Base-by-base conservation (phyloP, 2,113 vertebrate genomes). In the Acrocephalus kingi region DNA sequence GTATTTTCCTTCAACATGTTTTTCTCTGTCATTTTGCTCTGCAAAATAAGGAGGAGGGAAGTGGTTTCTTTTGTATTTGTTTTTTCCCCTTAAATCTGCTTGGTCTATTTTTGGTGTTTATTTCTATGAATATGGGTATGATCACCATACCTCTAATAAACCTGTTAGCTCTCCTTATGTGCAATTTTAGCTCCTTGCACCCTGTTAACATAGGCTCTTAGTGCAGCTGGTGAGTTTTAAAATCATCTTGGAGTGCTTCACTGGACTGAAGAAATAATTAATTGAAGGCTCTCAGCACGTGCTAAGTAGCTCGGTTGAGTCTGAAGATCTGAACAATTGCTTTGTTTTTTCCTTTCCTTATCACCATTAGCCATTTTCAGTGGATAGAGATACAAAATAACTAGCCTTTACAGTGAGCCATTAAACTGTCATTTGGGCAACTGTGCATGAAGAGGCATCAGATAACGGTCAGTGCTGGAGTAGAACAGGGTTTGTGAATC, bases 401-500 rank as follows among this genome's bases (percentile, higher is more conserved):
- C 97, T 98, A 98, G 97, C 95, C 95, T 97, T 98, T 97, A 97
- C 97, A 93, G 96, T 95, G 98, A 97, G 94, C 97, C 98, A 97
- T 98, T 98, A 98, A 98, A 98, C 98, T 98, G 98, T 98, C 97
- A 94, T 98, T 98, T 98, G 97, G 96, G 97, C 98, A 98, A 98
- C 98, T 98, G 98, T 96, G 98, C 97, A 96, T 98, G 98, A 98
- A 98, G 97, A 98, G 97, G 94, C 96, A 91, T 97, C 97, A 97
- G 98, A 97, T 98, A 98, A 96, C 96, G 94, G 97, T 96, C 98
- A 97, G 97, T 97, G 96, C 96, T 97, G 97, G 97, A 98, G 98
- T 97, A 97, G 92, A 98, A 98, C 98, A 97, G 97, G 96, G 97
- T 97, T 98, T 98, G 97, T 98, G 98, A 98, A 98, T 98, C 98